Conservation (phyloP, 2,113 vertebrate species). For the Oryzias celebensis region DNA sequence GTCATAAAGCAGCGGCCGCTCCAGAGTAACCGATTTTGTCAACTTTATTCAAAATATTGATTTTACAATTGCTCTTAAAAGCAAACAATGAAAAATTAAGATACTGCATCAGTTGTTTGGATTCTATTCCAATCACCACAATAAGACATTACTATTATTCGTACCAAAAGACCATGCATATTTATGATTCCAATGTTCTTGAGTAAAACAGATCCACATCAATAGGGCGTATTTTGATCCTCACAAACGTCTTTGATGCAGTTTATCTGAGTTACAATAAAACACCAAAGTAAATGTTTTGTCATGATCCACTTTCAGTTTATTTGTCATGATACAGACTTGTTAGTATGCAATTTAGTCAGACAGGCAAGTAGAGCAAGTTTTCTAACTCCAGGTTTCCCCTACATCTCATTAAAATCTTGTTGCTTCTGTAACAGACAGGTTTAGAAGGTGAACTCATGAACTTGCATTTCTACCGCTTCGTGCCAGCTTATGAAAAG, state of each 20-base stretch:
- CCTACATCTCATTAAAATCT: slow-evolving; percentile 18
- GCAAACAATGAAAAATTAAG: too few relatives aligned
- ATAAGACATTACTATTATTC: neutral
- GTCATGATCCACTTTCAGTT: neutral
- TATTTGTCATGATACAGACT: neutral
- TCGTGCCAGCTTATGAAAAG: slow-evolving; percentile 13
- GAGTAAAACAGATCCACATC: too few relatives aligned
- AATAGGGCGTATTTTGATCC: too few relatives aligned
- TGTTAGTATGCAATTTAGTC: neutral
- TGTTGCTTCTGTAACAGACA: slow-evolving; percentile 4
- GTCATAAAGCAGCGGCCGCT: too few relatives aligned
- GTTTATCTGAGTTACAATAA: neutral
- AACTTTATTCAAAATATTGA: too few relatives aligned
- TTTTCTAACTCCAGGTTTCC: neutral
- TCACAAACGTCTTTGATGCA: too few relatives aligned
- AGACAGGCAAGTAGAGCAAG: neutral
- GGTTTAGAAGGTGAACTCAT: slow-evolving; percentile 12
- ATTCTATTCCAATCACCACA: neutral
- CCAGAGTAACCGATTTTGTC: too few relatives aligned
- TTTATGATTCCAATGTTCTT: too few relatives aligned
- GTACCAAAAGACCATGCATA: too few relatives aligned
- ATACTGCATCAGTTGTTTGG: too few relatives aligned
- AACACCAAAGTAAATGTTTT: neutral
- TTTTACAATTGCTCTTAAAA: too few relatives aligned
- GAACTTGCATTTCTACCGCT: slow-evolving; percentile 15